Evolutionary conservation across 2,113 vertebrate species (phyloP), one percentile per base, ranked within the genome.

Genomic region (Sterrhoptilus dennistouni): DNA sequence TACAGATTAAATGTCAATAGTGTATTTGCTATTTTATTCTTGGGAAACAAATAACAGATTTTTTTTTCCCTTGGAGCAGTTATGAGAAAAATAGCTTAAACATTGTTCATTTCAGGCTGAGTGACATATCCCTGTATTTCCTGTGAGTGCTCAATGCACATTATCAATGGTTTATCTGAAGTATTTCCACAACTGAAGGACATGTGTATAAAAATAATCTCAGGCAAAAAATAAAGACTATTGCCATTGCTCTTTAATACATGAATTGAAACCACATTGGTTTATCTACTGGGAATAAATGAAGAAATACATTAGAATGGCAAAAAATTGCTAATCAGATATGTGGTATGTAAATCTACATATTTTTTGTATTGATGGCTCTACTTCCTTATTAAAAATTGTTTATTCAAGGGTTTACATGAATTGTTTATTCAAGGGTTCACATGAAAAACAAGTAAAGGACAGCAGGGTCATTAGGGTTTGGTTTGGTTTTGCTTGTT

Each of bases 1-100:
- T 56, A 95, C 36, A 96, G 75, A 94, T 96, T 97, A 96, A 96
- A 97, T 96, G 92, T 84, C 82, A 90, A 95, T 96, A 95, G 61
- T 81, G 90, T 91, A 65, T 83, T 94, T 96, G 84, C 77, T 96
- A 96, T 94, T 97, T 97, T 97, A 78, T 91, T 82, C 78, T 87
- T 81, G 57, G 68, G 78, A 96, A 97, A 97, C 44, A 97, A 96
- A 96, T 88, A 83, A 82, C 88, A 97, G 89, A 91, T 95, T 92
- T 60, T 40, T 87, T 65, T 64, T 57, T 66, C 50, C 88, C 60
- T 77, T 79, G 54, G 54, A 96, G 53, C 70, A 89, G 44, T 79
- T 90, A n/a, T 85, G 88, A 72, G 83, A 74, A 90, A 87, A 66
- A n/a, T 59, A 74, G 33, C 66, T 90, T 71, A 81, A 90, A 80